Evolutionary conservation across 2,888 invertebrate species (phyloP).

Genomic region (Crepidodera aurea): DNA sequence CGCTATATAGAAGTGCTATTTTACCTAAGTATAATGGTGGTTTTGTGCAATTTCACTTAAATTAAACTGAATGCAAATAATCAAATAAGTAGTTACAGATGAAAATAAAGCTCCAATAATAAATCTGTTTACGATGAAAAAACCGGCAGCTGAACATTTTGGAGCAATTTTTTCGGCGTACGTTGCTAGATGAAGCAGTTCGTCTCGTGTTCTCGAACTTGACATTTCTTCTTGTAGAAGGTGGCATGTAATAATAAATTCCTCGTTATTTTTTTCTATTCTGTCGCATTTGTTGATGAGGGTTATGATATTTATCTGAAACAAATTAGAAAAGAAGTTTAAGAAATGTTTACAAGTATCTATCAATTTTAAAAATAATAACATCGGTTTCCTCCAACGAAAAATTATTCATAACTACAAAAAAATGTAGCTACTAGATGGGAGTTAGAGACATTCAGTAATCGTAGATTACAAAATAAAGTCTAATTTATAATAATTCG

Average conservation of each 20-base stretch:
- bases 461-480: no score
- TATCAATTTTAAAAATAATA: no score
- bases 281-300: constrained; percentile 22
- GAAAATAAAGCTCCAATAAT: constrained; percentile 22
- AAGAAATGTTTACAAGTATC: no score
- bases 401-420: no score
- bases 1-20: no score
- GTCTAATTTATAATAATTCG: no score
- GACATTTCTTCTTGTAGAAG: neutral
- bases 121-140: constrained; percentile 21
- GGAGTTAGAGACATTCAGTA: no score
- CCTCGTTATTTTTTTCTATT: constrained; percentile 6
- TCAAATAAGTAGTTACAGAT: constrained; percentile 21
- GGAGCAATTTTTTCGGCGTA: constrained; percentile 11
- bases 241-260: constrained; percentile 4
- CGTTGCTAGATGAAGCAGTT: constrained; percentile 11
- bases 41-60: neutral
- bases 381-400: no score
- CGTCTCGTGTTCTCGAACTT: neutral
- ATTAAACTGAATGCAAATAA: constrained; percentile 27
- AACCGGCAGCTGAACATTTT: constrained; percentile 18
- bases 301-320: constrained; percentile 16
- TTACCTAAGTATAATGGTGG: no score
- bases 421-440: no score
- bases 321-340: no score